phyloP scores from a whole-genome alignment of 2,888 invertebrate genomes.

The Sipunculus nudus region DNA sequence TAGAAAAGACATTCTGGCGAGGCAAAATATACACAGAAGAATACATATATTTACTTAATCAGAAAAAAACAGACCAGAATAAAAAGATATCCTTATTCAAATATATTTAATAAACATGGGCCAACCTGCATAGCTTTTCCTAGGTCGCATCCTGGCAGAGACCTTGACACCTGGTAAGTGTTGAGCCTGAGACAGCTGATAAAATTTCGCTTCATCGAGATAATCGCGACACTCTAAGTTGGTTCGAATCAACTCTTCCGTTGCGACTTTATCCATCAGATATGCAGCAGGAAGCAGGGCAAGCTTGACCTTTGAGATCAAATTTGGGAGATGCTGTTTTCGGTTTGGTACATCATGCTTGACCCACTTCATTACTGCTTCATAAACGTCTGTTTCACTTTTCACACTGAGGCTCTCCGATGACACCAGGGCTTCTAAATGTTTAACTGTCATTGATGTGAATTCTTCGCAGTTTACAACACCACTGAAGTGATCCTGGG shows the following conservation, averaged over 20 bases:
- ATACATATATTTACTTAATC: too few species aligned
- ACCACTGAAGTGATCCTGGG: conserved; percentile 58
- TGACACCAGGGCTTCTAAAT: conserved; percentile 58
- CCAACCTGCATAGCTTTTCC: conserved; percentile 68
- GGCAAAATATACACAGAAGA: too few species aligned
- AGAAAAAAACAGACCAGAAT: too few species aligned
- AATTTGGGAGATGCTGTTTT: conserved; percentile 48
- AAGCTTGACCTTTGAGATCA: conserved; percentile 63
- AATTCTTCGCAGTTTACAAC: conserved; percentile 61
- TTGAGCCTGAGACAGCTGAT: conserved; percentile 63
- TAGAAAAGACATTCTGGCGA: too few species aligned
- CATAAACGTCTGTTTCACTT: conserved; percentile 61
- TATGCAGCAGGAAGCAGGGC: conserved; percentile 63
- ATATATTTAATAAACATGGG: too few species aligned
- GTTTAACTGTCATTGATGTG: conserved; percentile 48
- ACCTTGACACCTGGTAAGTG: conserved; percentile 52
- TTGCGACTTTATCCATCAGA: conserved; percentile 62
- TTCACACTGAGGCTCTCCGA: conserved; percentile 56
- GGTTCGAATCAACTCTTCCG: conserved; percentile 54
- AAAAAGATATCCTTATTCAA: too few species aligned
- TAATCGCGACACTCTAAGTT: conserved; percentile 65
- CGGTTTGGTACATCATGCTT: conserved; percentile 56
- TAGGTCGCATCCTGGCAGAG: conserved; percentile 60
- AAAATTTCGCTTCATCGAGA: conserved; percentile 66
- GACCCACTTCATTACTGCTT: conserved; percentile 67